These are phyloP conservation scores for Ellobium chinense DNA, from an alignment of 2,888 invertebrate species.

Conservation along the genomic window DNA sequence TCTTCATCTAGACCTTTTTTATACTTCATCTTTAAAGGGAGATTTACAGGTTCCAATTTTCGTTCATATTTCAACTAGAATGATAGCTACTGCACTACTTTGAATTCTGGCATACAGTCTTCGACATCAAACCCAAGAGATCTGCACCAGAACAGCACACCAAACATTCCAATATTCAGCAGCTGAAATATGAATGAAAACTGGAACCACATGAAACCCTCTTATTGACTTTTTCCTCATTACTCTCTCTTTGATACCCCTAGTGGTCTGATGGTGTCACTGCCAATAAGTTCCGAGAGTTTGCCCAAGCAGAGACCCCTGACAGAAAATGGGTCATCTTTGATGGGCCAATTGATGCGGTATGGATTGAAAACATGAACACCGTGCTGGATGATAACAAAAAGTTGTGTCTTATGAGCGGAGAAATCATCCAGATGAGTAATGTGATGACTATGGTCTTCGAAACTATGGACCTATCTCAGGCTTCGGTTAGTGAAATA, in stretches of 20 bases:
- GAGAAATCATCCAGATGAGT: slow-evolving; percentile 95
- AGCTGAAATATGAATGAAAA: too few relatives aligned
- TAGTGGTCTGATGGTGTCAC: slow-evolving; percentile 86
- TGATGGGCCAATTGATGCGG: slow-evolving; percentile 79
- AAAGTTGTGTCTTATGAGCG: slow-evolving; percentile 94
- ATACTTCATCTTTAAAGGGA: too few relatives aligned
- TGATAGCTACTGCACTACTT: too few relatives aligned
- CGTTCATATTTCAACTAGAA: too few relatives aligned
- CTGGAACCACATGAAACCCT: too few relatives aligned
- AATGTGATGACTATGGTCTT: slow-evolving; percentile 94
- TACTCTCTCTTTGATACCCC: neutral
- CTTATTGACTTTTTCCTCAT: neutral
- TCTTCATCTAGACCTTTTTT: too few relatives aligned
- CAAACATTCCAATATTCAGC: too few relatives aligned
- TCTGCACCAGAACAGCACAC: too few relatives aligned
- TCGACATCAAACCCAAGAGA: too few relatives aligned
- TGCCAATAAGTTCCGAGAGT: slow-evolving; percentile 80
- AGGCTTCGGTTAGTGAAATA: slow-evolving; percentile 80
- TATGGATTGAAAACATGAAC: slow-evolving; percentile 81
- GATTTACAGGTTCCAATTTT: too few relatives aligned
- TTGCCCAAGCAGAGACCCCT: slow-evolving; percentile 85
- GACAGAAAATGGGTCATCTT: slow-evolving; percentile 92
- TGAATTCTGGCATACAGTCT: too few relatives aligned
- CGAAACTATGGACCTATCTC: slow-evolving; percentile 94
- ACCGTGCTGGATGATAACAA: slow-evolving; percentile 80